Conservation (phyloP, 30 jellyfish, hydroid and myxozoan genomes). For the Hydractinia echinata region DNA sequence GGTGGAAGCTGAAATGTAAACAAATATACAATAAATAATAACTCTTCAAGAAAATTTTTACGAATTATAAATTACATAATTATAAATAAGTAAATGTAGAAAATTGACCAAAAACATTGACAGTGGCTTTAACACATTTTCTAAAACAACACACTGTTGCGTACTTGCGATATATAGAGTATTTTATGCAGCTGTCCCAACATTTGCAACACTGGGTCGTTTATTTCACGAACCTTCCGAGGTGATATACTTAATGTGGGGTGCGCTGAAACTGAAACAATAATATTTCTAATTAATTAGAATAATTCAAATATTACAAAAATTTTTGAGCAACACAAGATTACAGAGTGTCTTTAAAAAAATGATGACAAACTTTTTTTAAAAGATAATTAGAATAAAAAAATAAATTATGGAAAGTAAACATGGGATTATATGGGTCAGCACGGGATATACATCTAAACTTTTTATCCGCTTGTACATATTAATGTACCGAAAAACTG, state of each 20-base stretch:
- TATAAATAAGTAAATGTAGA: background rate
- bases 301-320: too few relatives aligned
- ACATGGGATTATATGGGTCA: too few relatives aligned
- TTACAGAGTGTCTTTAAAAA: too few relatives aligned
- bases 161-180: slow-evolving; percentile 62
- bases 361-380: too few relatives aligned
- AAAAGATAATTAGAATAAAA: too few relatives aligned
- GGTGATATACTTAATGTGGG: slow-evolving; percentile 86
- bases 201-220: slow-evolving; percentile 75
- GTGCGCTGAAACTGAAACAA: slow-evolving; percentile 63
- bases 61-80: background rate
- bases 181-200: slow-evolving; percentile 66
- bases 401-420: too few relatives aligned
- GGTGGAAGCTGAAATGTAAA: slow-evolving; percentile 74
- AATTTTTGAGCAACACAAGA: too few relatives aligned
- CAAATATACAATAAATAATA: background rate
- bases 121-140: background rate
- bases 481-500: too few relatives aligned
- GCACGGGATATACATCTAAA: too few relatives aligned
- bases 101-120: background rate
- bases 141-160: background rate
- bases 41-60: background rate
- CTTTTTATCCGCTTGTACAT: too few relatives aligned
- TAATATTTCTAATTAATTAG: too few relatives aligned
- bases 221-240: slow-evolving; percentile 80